Percentiles rank a stretch among this genome's conserved stretches.
These are phyloP conservation scores for Hymenochirus boettgeri DNA, from an alignment of 2,113 vertebrate species.

Conservation along the genomic window DNA sequence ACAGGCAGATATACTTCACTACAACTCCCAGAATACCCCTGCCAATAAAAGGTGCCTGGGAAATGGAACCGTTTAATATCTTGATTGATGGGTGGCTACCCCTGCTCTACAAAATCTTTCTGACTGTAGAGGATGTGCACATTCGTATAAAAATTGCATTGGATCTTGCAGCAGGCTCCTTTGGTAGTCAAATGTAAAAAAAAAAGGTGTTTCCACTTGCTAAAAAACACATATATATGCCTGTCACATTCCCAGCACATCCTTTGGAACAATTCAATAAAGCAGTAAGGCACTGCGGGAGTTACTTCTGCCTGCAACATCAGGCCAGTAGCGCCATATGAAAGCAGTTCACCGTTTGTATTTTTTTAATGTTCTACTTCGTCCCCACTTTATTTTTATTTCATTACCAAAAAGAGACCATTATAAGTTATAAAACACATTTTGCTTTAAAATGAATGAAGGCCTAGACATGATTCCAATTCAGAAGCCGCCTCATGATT, in stretches of 20 bases:
- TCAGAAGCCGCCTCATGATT: too few species aligned
- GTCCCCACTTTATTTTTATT: slow-evolving; percentile 5
- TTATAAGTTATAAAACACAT: slow-evolving; percentile 14
- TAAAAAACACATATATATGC: background rate
- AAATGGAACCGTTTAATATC: too few species aligned
- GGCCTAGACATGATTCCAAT: background rate
- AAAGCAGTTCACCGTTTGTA: background rate
- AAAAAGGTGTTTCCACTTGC: background rate
- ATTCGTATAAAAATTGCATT: background rate
- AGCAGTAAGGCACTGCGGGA: slow-evolving; percentile 22
- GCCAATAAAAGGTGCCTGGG: too few species aligned
- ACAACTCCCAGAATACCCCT: too few species aligned
- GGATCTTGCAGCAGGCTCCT: background rate
- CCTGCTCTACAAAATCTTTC: too few species aligned
- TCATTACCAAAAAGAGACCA: slow-evolving; percentile 8
- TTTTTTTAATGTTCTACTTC: background rate
- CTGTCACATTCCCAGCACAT: slow-evolving; percentile 9
- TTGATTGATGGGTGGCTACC: too few species aligned
- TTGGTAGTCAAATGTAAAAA: background rate
- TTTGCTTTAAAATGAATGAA: background rate
- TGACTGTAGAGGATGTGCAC: background rate
- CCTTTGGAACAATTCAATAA: background rate
- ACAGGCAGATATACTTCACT: too few species aligned
- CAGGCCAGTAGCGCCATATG: background rate
- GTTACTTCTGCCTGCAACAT: slow-evolving; percentile 2